phyloP scores from a whole-genome alignment of 2,888 invertebrate genomes.

The Acanthopleura granulata region DNA sequence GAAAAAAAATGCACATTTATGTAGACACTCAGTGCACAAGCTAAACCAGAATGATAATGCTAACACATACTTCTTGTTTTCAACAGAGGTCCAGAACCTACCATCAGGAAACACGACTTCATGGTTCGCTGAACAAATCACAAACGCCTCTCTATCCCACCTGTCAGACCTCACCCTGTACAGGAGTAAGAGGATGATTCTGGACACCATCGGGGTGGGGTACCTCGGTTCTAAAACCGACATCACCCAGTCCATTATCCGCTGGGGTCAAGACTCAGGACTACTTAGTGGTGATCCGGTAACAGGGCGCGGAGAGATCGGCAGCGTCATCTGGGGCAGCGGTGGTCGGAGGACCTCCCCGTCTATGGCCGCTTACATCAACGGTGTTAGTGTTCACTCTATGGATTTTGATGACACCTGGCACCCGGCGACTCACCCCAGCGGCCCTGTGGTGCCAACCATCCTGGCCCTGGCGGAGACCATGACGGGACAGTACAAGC shows the following conservation, averaged over 20 bases:
- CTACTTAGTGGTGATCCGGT: slow-evolving; percentile 18
- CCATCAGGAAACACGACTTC: slow-evolving; percentile 36
- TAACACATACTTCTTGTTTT: neutral
- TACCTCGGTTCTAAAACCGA: slow-evolving; percentile 42
- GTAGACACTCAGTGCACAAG: too few relatives aligned
- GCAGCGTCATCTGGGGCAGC: slow-evolving; percentile 33
- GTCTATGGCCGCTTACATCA: slow-evolving; percentile 43
- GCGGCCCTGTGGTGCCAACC: slow-evolving; percentile 50
- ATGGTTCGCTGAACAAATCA: slow-evolving; percentile 39
- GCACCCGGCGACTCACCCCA: slow-evolving; percentile 56
- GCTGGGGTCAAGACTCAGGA: slow-evolving; percentile 21
- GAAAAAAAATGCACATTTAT: too few relatives aligned
- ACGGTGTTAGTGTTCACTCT: slow-evolving; percentile 49
- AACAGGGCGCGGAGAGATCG: slow-evolving; percentile 17
- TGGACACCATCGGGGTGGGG: slow-evolving; percentile 47
- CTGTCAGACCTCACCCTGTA: slow-evolving; percentile 37
- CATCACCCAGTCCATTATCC: slow-evolving; percentile 36
- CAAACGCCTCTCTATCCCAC: slow-evolving; percentile 33
- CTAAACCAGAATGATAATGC: too few relatives aligned
- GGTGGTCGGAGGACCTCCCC: slow-evolving; percentile 27
- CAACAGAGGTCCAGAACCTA: slow-evolving; percentile 24
- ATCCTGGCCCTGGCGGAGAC: slow-evolving; percentile 43
- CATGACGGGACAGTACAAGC: slow-evolving; percentile 32
- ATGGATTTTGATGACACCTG: slow-evolving; percentile 60
- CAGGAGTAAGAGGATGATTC: slow-evolving; percentile 50